Evolutionary conservation across 2,797 vertebrate species (phyloP).

Genomic region (Sebastes trivittatus): DNA sequence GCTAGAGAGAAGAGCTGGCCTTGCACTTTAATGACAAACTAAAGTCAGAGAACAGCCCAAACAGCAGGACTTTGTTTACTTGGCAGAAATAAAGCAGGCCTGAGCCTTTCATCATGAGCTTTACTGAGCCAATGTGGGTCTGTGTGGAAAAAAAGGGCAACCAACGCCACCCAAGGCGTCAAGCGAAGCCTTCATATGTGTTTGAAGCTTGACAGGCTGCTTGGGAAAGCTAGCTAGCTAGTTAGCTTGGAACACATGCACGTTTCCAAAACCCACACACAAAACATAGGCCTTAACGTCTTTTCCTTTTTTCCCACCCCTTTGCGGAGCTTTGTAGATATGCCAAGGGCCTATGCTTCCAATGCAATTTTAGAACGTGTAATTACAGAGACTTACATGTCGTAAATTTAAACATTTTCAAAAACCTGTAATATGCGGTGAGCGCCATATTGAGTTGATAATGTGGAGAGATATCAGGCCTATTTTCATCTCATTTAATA

Average conservation of each 20-base stretch:
- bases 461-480: conserved; percentile 55
- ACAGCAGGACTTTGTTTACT: conserved; percentile 76
- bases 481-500: conserved; percentile 52
- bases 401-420: conserved; percentile 81
- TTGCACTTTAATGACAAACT: conserved; percentile 77
- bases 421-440: conserved; percentile 75
- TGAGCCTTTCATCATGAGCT: conserved; percentile 69
- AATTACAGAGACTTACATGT: conserved; percentile 76
- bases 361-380: conserved; percentile 77
- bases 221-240: conserved; percentile 48
- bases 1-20: conserved; percentile 53
- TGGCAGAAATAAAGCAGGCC: conserved; percentile 67
- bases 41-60: conserved; percentile 62
- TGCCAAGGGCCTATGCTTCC: conserved; percentile 74
- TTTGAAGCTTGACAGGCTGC: conserved; percentile 46
- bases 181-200: conserved; percentile 43
- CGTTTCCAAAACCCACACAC: conserved; percentile 63
- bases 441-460: conserved; percentile 69
- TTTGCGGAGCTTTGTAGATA: conserved; percentile 73
- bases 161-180: conserved; percentile 60
- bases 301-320: conserved; percentile 69
- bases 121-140: conserved; percentile 44
- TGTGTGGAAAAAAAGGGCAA: conserved; percentile 32
- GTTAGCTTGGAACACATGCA: conserved; percentile 64
- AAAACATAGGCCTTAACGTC: conserved; percentile 72